phyloP scores from a whole-genome alignment of 1,140 invertebrate genomes.

The Saccostrea echinata region DNA sequence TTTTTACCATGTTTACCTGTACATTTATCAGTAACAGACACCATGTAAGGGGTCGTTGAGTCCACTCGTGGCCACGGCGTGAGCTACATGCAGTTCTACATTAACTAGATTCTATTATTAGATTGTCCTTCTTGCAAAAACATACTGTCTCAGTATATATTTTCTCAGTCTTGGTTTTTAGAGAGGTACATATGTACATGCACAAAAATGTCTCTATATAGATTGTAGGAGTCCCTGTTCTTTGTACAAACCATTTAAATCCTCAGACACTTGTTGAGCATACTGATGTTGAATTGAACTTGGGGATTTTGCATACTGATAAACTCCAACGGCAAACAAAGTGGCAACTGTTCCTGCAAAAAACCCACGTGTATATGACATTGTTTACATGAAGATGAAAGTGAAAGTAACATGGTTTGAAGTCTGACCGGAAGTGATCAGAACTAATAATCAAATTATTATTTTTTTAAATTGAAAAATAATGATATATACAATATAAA shows the following conservation, averaged over 20 bases:
- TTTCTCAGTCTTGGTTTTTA: no score
- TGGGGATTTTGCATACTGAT: background rate
- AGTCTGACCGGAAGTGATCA: background rate
- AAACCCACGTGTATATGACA: slow-evolving; percentile 13
- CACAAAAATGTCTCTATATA: no score
- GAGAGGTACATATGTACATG: no score
- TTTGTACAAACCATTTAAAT: background rate
- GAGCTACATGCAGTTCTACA: no score
- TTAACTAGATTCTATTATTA: no score
- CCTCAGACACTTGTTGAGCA: background rate
- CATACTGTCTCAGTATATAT: no score
- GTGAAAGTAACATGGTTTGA: background rate
- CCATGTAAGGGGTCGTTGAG: no score
- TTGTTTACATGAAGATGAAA: slow-evolving; percentile 9
- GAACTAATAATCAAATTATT: background rate
- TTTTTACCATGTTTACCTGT: no score
- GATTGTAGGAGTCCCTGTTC: no score
- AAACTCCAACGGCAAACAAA: slow-evolving; percentile 10
- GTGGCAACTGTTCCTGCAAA: background rate
- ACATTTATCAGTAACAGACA: no score
- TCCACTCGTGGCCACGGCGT: no score
- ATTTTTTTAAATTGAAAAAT: background rate
- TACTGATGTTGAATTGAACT: background rate
- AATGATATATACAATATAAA: background rate
- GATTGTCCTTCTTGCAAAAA: no score